These are phyloP conservation scores for Dendroctonus valens DNA, from an alignment of 1,140 invertebrate genomes.

Conservation along the genomic window DNA sequence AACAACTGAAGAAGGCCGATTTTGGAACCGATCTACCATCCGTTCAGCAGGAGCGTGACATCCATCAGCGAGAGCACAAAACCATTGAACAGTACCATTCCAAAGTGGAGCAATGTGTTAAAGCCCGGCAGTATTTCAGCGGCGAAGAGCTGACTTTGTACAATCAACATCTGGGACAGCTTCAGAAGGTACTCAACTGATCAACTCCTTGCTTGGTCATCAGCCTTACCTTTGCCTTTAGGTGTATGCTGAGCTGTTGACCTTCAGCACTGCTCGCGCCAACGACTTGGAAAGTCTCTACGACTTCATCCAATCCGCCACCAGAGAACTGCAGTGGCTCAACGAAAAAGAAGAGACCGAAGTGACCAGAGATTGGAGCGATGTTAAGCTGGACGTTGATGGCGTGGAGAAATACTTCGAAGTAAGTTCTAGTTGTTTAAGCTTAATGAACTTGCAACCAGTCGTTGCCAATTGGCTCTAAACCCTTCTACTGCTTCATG, in stretches of 20 bases:
- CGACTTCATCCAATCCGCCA: slow-evolving; percentile 93
- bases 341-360: slow-evolving; percentile 95
- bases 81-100: slow-evolving; percentile 92
- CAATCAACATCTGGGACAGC: slow-evolving; percentile 80
- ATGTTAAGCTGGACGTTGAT: slow-evolving; percentile 86
- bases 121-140: slow-evolving; percentile 77
- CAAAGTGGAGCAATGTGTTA: slow-evolving; percentile 74
- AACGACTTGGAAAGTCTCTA: slow-evolving; percentile 88
- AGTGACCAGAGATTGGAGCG: slow-evolving; percentile 93
- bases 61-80: slow-evolving; percentile 90
- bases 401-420: slow-evolving; percentile 95
- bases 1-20: slow-evolving; percentile 89
- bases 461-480: slow-evolving; percentile 4
- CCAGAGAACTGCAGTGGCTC: slow-evolving; percentile 93
- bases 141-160: slow-evolving; percentile 89
- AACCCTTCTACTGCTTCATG: slow-evolving; percentile 34
- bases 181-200: slow-evolving; percentile 66
- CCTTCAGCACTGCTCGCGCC: slow-evolving; percentile 81
- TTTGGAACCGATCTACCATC: slow-evolving; percentile 90
- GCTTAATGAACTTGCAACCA: not conserved
- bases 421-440: slow-evolving; percentile 63
- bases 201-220: too few species aligned
- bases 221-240: not conserved
- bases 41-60: slow-evolving; percentile 85
- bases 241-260: slow-evolving; percentile 83